Evolutionary conservation across 2,113 vertebrate species (phyloP).

Genomic region (Ptychochromis oligacanthus): DNA sequence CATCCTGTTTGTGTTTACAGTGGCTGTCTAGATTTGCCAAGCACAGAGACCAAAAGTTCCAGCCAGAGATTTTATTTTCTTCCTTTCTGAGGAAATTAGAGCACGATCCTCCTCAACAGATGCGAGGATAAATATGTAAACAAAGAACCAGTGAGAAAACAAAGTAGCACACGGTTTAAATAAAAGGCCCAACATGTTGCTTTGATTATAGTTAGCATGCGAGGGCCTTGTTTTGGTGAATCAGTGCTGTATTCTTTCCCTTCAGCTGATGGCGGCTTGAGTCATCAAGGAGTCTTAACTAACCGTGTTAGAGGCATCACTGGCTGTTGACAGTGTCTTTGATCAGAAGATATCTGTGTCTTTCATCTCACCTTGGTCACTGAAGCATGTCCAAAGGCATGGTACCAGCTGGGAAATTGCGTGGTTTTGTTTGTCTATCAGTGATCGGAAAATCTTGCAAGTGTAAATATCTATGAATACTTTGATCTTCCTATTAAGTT

Average conservation of each 20-base stretch:
- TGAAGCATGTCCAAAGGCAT: constrained; percentile 1
- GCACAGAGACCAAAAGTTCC: constrained; percentile 15
- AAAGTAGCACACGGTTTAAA: constrained; percentile 64
- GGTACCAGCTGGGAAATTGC: constrained; percentile 12
- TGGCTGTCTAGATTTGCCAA: constrained; percentile 22
- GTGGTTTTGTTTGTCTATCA: not conserved
- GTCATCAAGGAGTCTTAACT: constrained; percentile 56
- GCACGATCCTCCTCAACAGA: constrained; percentile 52
- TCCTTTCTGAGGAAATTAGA: constrained; percentile 49
- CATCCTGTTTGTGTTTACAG: constrained; percentile 67
- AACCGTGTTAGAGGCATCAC: constrained; percentile 43
- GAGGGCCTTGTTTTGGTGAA: constrained; percentile 67
- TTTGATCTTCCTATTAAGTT: not conserved
- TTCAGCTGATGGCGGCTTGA: constrained; percentile 44
- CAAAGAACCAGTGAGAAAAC: constrained; percentile 57
- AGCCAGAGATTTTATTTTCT: constrained; percentile 25
- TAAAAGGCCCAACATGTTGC: constrained; percentile 64
- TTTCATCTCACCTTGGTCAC: constrained; percentile 54
- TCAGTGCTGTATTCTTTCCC: constrained; percentile 45
- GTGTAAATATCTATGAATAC: not conserved
- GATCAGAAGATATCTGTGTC: constrained; percentile 35
- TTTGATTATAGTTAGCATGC: constrained; percentile 77
- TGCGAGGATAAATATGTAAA: constrained; percentile 67
- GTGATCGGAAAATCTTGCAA: not conserved
- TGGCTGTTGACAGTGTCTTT: constrained; percentile 40